A percentile compares a stretch with the other conserved stretches of the same genome.
phyloP scores from a whole-genome alignment of 2,113 vertebrate genomes.

The Myiagra hebetior region DNA sequence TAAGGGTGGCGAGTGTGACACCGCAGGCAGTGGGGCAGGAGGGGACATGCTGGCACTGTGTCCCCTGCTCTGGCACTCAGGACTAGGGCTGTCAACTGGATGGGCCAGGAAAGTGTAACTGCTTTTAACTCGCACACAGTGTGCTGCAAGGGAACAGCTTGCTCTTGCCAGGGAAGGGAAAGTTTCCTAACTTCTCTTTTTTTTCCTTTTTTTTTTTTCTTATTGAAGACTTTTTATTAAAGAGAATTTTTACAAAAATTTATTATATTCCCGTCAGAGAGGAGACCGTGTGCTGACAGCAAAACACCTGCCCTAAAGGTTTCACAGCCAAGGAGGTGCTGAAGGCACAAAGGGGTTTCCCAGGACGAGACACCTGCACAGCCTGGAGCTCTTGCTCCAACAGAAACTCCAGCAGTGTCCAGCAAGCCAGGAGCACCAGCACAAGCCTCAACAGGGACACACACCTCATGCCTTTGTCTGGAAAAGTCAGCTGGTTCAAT shows the following conservation, averaged over 20 bases:
- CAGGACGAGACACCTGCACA: background rate
- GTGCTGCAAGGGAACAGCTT: background rate
- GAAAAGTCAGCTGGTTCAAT: background rate
- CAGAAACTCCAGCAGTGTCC: background rate
- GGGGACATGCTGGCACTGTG: background rate
- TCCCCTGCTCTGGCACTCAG: background rate
- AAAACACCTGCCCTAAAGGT: background rate
- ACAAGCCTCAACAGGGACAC: background rate
- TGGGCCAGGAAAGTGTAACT: background rate
- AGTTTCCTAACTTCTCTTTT: background rate
- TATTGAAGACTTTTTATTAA: background rate
- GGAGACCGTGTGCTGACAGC: background rate
- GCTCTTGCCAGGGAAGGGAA: background rate
- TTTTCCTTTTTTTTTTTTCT: fast-evolving
- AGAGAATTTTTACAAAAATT: background rate
- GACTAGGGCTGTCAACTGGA: background rate
- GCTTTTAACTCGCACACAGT: background rate
- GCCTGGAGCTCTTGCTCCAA: background rate
- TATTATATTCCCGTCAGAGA: background rate
- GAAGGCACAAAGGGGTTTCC: background rate
- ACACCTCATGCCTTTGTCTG: background rate
- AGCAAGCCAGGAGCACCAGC: background rate
- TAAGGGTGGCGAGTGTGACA: background rate
- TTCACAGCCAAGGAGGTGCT: background rate
- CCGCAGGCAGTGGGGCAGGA: background rate